phyloP scores from a whole-genome alignment of 2,113 vertebrate genomes.

The Xyliphius kryptos region DNA sequence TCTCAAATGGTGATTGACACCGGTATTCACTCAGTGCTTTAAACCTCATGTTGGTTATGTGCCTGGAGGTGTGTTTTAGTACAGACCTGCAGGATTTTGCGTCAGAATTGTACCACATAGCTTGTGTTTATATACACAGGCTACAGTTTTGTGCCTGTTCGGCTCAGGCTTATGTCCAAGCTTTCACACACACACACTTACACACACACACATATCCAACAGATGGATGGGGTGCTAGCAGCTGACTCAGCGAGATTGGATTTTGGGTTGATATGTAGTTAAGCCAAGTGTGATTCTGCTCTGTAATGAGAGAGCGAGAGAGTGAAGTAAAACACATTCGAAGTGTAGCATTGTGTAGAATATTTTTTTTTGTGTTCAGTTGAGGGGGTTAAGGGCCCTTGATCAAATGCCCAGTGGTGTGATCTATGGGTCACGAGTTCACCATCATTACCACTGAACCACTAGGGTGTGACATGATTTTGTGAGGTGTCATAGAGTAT shows the following conservation, averaged over 20 bases:
- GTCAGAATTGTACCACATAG: conserved; percentile 3
- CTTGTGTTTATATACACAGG: conserved; percentile 19
- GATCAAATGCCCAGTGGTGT: no score
- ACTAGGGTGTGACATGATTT: no score
- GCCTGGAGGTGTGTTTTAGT: conserved; percentile 2
- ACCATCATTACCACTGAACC: no score
- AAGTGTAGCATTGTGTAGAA: no score
- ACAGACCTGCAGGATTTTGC: not conserved
- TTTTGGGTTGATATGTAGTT: conserved; percentile 37
- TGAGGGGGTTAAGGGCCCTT: no score
- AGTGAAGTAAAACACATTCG: no score
- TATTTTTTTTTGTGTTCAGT: no score
- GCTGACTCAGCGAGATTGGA: conserved; percentile 35
- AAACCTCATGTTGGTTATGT: no score
- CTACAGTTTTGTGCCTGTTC: conserved; percentile 9
- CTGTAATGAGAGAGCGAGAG: no score
- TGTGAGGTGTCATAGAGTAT: no score
- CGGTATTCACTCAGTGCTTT: not conserved
- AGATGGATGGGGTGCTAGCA: conserved; percentile 38
- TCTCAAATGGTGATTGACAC: no score
- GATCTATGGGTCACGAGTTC: no score
- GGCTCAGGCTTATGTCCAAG: conserved; percentile 13
- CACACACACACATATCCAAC: conserved; percentile 2
- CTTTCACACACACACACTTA: not conserved
- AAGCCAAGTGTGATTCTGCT: conserved; percentile 34